Conservation (phyloP, 2,113 vertebrate species). For the Pedionomus torquatus region DNA sequence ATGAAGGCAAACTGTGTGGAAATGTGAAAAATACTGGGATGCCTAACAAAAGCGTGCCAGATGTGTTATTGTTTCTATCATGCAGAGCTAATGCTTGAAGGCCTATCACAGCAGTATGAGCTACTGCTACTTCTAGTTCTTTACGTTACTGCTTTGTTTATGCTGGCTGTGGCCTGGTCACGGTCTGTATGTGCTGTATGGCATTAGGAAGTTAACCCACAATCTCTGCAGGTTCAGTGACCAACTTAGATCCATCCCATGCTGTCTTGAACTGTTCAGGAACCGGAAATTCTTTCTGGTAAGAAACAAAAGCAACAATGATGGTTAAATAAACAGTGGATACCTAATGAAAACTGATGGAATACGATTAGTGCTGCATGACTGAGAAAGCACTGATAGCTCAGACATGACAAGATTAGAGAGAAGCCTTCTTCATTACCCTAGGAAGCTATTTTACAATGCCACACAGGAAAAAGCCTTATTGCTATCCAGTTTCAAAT, state of each 20-base stretch:
- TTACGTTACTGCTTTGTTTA: conserved; percentile 35
- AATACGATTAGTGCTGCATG: conserved; percentile 19
- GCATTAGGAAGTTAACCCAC: conserved; percentile 79
- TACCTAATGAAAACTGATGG: conserved; percentile 38
- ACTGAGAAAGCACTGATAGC: conserved; percentile 29
- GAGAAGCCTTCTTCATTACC: conserved; percentile 33
- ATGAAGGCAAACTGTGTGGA: conserved; percentile 61
- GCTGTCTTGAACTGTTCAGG: conserved; percentile 98
- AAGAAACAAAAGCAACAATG: conserved; percentile 61
- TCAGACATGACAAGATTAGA: conserved; percentile 17
- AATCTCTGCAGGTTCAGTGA: conserved; percentile 95
- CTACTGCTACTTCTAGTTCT: conserved; percentile 56
- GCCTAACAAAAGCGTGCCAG: conserved; percentile 52
- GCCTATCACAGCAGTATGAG: conserved; percentile 40
- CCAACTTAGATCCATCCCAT: conserved; percentile 92
- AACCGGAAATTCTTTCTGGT: conserved; percentile 94
- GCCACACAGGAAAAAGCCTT: conserved; percentile 26
- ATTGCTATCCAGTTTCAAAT: conserved; percentile 11
- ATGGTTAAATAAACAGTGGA: conserved; percentile 27
- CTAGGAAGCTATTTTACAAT: conserved; percentile 42
- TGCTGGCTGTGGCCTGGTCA: neutral
- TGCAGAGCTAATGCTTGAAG: conserved; percentile 47
- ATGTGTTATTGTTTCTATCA: neutral
- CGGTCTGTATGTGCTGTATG: neutral
- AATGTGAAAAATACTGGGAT: neutral